Evolutionary conservation across 37 sponge, comb jelly and placozoan species (phyloP).

Genomic region (Beroe forskalii): DNA sequence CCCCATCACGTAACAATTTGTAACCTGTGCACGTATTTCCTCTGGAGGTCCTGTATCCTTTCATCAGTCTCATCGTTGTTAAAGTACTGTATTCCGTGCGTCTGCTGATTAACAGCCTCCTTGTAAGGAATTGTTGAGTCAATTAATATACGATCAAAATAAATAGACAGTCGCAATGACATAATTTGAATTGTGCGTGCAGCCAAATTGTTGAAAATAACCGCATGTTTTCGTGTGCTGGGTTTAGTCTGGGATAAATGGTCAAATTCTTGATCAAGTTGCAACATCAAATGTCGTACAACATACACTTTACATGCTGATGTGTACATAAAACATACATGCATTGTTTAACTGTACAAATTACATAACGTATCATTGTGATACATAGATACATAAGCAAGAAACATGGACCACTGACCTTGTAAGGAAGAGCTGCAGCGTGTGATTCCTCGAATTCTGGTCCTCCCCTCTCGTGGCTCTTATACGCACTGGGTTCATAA

Average conservation of each 20-base stretch:
- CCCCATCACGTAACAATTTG: too few relatives aligned
- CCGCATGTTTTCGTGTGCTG: too few relatives aligned
- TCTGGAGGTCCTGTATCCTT: slow-evolving; percentile 13
- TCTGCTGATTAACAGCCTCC: slow-evolving; percentile 12
- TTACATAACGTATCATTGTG: too few relatives aligned
- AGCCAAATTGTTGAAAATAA: too few relatives aligned
- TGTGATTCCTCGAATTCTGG: background rate
- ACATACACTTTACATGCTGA: too few relatives aligned
- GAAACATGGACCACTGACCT: background rate
- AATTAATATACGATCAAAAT: background rate
- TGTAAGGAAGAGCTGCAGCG: background rate
- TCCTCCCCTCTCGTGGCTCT: background rate
- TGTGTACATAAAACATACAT: too few relatives aligned
- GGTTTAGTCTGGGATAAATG: too few relatives aligned
- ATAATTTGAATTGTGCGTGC: background rate
- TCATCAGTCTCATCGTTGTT: slow-evolving; percentile 33
- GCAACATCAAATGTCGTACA: too few relatives aligned
- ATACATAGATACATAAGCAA: too few relatives aligned
- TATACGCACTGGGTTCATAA: slow-evolving; percentile 26
- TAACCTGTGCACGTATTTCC: slow-evolving; percentile 62
- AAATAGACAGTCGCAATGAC: background rate
- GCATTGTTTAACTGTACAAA: too few relatives aligned
- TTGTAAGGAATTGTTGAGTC: too few relatives aligned
- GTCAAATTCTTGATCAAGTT: too few relatives aligned
- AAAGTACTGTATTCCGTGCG: slow-evolving; percentile 20